A percentile compares a stretch with the other conserved stretches of the same genome.
These are phyloP conservation scores for Catocala nupta DNA, from an alignment of 2,888 invertebrate species.

Conservation along the genomic window DNA sequence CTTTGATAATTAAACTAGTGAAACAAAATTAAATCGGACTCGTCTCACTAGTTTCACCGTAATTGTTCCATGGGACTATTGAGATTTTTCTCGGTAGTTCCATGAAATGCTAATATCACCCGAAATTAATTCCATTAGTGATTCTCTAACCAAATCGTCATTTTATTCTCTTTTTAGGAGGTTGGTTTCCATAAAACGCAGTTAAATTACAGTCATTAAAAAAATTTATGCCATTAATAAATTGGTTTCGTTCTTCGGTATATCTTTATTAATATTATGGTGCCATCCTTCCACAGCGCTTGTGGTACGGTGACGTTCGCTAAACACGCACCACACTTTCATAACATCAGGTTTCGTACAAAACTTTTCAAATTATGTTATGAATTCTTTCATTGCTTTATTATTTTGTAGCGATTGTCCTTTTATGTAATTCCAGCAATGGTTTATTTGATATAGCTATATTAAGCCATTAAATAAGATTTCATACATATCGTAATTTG, in stretches of 20 bases:
- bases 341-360: background rate
- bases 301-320: background rate
- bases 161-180: background rate
- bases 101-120: conserved; percentile 10
- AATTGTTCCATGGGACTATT: too few relatives aligned
- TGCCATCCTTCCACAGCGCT: conserved; percentile 14
- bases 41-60: too few relatives aligned
- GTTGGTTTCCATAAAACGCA: too few relatives aligned
- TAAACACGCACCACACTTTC: too few relatives aligned
- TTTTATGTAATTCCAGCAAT: too few relatives aligned
- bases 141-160: conserved; percentile 12
- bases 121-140: conserved; percentile 13
- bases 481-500: too few relatives aligned
- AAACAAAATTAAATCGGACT: too few relatives aligned
- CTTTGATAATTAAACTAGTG: too few relatives aligned
- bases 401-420: too few relatives aligned
- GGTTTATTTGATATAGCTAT: too few relatives aligned
- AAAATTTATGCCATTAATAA: conserved; percentile 11
- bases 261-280: conserved; percentile 13
- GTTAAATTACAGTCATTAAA: background rate
- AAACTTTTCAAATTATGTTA: conserved; percentile 5
- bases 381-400: background rate
- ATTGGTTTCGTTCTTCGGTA: conserved; percentile 15
- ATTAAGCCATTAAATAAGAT: too few relatives aligned
- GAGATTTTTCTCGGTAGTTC: too few relatives aligned